Evolutionary conservation across 2,797 vertebrate species (phyloP).

Genomic region (Gallinago solitaria): DNA sequence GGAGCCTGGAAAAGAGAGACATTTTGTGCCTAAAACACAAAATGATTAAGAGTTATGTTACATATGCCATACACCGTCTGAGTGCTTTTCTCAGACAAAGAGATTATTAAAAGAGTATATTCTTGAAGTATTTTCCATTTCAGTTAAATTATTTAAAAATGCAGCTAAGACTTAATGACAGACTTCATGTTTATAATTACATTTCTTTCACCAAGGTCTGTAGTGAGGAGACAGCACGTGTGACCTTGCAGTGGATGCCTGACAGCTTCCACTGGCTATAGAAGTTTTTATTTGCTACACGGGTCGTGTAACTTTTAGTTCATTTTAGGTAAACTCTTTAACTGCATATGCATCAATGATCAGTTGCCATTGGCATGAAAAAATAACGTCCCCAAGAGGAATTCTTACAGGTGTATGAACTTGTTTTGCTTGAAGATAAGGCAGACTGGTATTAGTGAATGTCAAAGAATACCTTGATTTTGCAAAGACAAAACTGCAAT

Average conservation of each 20-base stretch:
- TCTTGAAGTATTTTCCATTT: background rate
- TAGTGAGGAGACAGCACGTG: background rate
- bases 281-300: background rate
- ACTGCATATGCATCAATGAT: background rate
- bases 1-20: background rate
- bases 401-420: background rate
- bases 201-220: background rate
- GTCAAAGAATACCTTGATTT: constrained; percentile 24
- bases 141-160: background rate
- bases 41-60: background rate
- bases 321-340: background rate
- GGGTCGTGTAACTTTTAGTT: background rate
- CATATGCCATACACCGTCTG: background rate
- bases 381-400: background rate
- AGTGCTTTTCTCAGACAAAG: background rate
- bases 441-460: background rate
- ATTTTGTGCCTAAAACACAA: background rate
- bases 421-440: background rate
- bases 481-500: constrained; percentile 49
- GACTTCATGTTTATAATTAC: background rate
- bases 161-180: background rate
- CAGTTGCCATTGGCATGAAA: background rate
- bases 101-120: background rate
- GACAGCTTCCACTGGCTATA: background rate
- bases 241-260: background rate